Evolutionary conservation across 2,888 invertebrate genomes (phyloP).

Genomic region (Zaprionus lineosus): DNA sequence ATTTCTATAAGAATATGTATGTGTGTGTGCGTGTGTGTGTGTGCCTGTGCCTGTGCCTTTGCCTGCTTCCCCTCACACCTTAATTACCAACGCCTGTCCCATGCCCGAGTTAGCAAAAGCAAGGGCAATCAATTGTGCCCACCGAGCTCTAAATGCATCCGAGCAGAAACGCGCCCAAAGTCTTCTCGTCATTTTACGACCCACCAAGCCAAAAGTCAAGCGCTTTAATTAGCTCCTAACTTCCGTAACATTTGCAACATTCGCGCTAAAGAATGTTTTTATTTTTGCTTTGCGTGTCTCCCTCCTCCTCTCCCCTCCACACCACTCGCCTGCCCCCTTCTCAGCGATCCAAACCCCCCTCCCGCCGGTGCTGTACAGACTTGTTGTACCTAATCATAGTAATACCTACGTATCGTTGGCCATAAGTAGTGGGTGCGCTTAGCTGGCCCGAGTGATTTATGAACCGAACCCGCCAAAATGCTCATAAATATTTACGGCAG

Average conservation of each 20-base stretch:
- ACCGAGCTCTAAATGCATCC: conserved; percentile 66
- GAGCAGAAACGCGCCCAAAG: conserved; percentile 68
- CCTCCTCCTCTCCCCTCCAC: background rate
- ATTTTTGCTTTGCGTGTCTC: conserved; percentile 26
- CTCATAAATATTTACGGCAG: conserved; percentile 60
- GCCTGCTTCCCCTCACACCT: conserved; percentile 36
- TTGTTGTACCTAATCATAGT: too few relatives aligned
- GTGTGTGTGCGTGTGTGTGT: conserved; percentile 11
- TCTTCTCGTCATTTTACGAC: conserved; percentile 66
- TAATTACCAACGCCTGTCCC: conserved; percentile 59
- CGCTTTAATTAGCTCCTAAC: conserved; percentile 75
- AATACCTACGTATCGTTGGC: conserved; percentile 8
- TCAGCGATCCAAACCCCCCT: too few relatives aligned
- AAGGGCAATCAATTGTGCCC: conserved; percentile 74
- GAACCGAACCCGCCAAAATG: conserved; percentile 44
- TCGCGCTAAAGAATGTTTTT: conserved; percentile 49
- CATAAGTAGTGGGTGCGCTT: conserved; percentile 59
- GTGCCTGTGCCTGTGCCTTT: too few relatives aligned
- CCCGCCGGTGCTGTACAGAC: too few relatives aligned
- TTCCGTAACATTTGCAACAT: conserved; percentile 71
- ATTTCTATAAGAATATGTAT: conserved; percentile 4
- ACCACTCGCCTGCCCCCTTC: too few relatives aligned
- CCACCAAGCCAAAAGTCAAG: conserved; percentile 58
- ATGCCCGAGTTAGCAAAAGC: conserved; percentile 76
- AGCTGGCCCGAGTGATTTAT: conserved; percentile 61